Evolutionary conservation across 2,113 vertebrate genomes (phyloP), one percentile per base, ranked within the genome.

Genomic region (Hiodon alosoides): DNA sequence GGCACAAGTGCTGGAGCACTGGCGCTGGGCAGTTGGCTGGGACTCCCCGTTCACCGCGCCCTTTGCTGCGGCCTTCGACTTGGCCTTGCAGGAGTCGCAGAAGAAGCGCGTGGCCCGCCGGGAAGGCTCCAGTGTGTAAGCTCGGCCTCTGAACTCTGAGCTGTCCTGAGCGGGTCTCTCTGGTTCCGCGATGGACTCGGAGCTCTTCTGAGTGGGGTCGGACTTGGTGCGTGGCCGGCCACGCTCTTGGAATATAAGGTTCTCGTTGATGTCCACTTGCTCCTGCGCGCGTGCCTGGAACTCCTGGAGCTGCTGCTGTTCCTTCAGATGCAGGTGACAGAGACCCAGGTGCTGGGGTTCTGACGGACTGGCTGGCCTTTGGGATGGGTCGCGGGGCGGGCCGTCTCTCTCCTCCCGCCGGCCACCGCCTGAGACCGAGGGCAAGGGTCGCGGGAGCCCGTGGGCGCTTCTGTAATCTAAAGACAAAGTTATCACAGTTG

Each of bases 381-480:
- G 83, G 79, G 87, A 84, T 58, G 87, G 80, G 76, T 93, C 91
- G 84, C 91, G 85, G 70, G 93, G 92, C 76, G 86, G 91, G 76
- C 79, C 86, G 85, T 95, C 95, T 89, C 90, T 93, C 87, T 93
- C 94, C 80, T 97, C 95, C 81, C 88, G 88, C 7, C 93, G 94
- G 87, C 93, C 93, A 87, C 92, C 93, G 82, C 87, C 78, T 83
- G 93, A 91, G 81, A 92, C 89, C 76, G 89, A 87, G 60, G 82
- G 46, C 53, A 87, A 88, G 86, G 93, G 90, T 81, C 90, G 93
- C 76, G 91, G 92, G 81, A 92, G 86, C 80, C 89, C 87, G 88
- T 95, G 92, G 87, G 92, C 72, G 78, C 90, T 92, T 95, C 95
- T 94, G 92, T 94, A 94, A 96, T 99, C 97, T 99, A 92, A 93